phyloP scores from a whole-genome alignment of 2,888 invertebrate genomes.

The Epistrophella euchroma region DNA sequence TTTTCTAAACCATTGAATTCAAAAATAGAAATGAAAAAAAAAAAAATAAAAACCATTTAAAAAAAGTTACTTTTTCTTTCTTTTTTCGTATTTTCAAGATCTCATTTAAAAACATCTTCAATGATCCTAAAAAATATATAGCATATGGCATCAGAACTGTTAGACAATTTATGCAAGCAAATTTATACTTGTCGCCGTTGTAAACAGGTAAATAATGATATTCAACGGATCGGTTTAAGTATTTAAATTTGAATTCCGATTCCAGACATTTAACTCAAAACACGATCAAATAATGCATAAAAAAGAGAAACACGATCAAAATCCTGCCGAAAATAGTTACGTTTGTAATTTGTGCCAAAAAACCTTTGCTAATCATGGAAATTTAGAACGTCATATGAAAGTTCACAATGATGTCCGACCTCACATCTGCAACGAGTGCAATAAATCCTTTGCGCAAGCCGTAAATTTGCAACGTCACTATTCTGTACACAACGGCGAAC shows the following conservation, averaged over 20 bases:
- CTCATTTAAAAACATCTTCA: background rate
- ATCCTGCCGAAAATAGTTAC: constrained; percentile 82
- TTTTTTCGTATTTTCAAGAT: background rate
- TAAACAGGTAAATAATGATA: constrained; percentile 47
- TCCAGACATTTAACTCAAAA: constrained; percentile 81
- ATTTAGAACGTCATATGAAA: constrained; percentile 83
- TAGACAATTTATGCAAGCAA: constrained; percentile 66
- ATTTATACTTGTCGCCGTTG: constrained; percentile 70
- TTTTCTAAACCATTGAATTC: too few relatives aligned
- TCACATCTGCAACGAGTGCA: constrained; percentile 81
- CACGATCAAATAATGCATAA: constrained; percentile 83
- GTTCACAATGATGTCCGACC: constrained; percentile 83
- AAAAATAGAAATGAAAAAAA: too few relatives aligned
- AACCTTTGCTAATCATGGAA: constrained; percentile 83
- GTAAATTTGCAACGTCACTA: constrained; percentile 82
- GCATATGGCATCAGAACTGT: constrained; percentile 67
- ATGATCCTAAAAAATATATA: constrained; percentile 35
- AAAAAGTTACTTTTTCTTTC: too few relatives aligned
- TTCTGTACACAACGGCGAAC: constrained; percentile 83
- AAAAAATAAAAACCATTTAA: too few relatives aligned
- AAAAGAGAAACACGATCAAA: constrained; percentile 81
- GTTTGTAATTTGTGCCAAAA: constrained; percentile 82
- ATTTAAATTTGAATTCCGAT: background rate
- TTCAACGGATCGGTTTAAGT: background rate
- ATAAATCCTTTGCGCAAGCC: constrained; percentile 82